Percentiles rank a stretch among this genome's conserved stretches.
Evolutionary conservation across 1,140 invertebrate species (phyloP).

Genomic region (Leptestheria dahalacensis): DNA sequence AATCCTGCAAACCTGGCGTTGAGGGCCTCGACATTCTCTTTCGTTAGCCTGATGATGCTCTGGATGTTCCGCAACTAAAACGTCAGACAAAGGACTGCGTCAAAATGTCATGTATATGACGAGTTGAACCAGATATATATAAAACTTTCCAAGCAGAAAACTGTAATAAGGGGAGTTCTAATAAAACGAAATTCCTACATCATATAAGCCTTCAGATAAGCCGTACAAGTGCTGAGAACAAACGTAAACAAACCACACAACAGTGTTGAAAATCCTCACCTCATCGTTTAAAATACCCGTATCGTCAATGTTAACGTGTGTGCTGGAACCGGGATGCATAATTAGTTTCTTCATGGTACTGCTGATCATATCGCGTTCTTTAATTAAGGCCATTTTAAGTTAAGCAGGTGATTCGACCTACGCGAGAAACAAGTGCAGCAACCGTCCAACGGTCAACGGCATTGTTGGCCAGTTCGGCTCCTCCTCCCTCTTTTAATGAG

Average conservation of each 20-base stretch:
- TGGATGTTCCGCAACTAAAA: constrained; percentile 73
- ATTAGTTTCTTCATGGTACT: not conserved
- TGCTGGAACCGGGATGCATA: not conserved
- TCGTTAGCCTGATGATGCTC: constrained; percentile 76
- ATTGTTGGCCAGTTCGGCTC: not conserved
- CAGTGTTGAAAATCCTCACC: not conserved
- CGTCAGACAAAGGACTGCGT: constrained; percentile 16
- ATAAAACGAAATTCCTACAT: too few relatives aligned
- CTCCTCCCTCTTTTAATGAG: too few relatives aligned
- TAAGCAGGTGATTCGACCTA: not conserved
- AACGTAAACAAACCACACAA: not conserved
- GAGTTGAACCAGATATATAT: too few relatives aligned
- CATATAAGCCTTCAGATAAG: too few relatives aligned
- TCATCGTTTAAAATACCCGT: not conserved
- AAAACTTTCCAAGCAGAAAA: too few relatives aligned
- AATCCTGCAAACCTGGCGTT: constrained; percentile 76
- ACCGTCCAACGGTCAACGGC: not conserved
- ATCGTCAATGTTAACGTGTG: too few relatives aligned
- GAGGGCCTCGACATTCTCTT: constrained; percentile 79
- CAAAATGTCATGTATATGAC: too few relatives aligned
- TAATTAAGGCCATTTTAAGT: not conserved
- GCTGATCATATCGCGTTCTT: not conserved
- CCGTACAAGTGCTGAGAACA: too few relatives aligned
- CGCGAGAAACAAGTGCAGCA: not conserved
- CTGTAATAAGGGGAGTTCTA: too few relatives aligned